A percentile compares a stretch with the other conserved stretches of the same genome.
Evolutionary conservation across 2,888 invertebrate species (phyloP).

Genomic region (Agrotis exclamationis): DNA sequence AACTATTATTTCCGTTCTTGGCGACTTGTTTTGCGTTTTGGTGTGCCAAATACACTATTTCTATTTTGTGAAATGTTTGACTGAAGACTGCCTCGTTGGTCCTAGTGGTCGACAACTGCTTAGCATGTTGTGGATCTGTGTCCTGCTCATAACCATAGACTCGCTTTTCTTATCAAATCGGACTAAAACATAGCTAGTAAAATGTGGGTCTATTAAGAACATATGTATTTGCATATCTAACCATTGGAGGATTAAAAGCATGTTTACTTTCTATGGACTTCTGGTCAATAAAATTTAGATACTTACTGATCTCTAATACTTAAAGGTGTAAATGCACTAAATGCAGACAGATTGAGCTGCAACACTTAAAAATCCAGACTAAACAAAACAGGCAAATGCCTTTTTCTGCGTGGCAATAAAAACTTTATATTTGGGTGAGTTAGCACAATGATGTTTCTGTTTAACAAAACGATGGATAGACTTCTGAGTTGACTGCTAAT

Average conservation of each 20-base stretch:
- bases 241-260: neutral
- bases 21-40: slow-evolving; percentile 41
- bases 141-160: neutral
- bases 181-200: too few species aligned
- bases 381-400: slow-evolving; percentile 31
- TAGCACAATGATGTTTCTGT: too few species aligned
- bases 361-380: slow-evolving; percentile 28
- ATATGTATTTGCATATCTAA: too few species aligned
- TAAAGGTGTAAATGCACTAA: neutral
- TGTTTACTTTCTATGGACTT: neutral
- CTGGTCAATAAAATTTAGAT: slow-evolving; percentile 10
- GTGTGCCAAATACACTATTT: slow-evolving; percentile 23
- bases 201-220: neutral
- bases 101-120: neutral
- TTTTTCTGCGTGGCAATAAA: neutral
- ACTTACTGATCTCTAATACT: slow-evolving; percentile 2
- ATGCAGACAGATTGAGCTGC: neutral
- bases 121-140: neutral
- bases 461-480: neutral
- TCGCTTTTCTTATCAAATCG: neutral
- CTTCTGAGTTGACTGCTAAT: too few species aligned
- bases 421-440: neutral
- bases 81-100: neutral
- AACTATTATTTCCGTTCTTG: slow-evolving; percentile 27
- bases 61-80: slow-evolving; percentile 27